Evolutionary conservation across 2,113 vertebrate genomes (phyloP).

Genomic region (Pantherophis guttatus): DNA sequence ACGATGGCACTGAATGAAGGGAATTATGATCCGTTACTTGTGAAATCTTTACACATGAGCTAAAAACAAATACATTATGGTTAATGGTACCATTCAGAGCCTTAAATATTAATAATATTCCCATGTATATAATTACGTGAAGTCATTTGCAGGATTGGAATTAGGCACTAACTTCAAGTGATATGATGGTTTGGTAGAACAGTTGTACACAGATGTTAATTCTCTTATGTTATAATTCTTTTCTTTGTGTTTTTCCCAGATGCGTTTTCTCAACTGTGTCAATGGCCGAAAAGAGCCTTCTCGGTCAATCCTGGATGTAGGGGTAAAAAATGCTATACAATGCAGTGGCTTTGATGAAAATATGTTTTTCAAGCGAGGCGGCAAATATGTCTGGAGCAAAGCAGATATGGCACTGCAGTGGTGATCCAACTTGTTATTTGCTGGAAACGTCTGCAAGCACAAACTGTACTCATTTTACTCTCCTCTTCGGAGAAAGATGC

Average conservation of each 20-base stretch:
- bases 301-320: constrained; percentile 88
- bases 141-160: not conserved
- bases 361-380: constrained; percentile 90
- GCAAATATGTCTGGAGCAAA: constrained; percentile 94
- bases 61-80: not conserved
- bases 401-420: constrained; percentile 89
- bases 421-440: constrained; percentile 64
- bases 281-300: constrained; percentile 90
- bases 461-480: not conserved
- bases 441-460: not conserved
- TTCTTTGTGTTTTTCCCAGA: constrained; percentile 67
- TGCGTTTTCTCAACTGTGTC: constrained; percentile 91
- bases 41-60: not conserved
- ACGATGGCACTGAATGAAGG: no score
- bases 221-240: not conserved
- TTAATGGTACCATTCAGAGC: not conserved
- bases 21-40: not conserved
- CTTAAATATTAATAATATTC: not conserved
- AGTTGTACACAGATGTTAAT: not conserved
- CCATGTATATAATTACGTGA: not conserved
- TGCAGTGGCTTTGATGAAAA: constrained; percentile 94
- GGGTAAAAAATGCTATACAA: constrained; percentile 82
- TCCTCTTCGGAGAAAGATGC: not conserved
- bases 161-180: not conserved
- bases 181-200: not conserved